A percentile compares a stretch with the other conserved stretches of the same genome.
Conservation (phyloP, 2,113 vertebrate species). For the Phainopepla nitens region DNA sequence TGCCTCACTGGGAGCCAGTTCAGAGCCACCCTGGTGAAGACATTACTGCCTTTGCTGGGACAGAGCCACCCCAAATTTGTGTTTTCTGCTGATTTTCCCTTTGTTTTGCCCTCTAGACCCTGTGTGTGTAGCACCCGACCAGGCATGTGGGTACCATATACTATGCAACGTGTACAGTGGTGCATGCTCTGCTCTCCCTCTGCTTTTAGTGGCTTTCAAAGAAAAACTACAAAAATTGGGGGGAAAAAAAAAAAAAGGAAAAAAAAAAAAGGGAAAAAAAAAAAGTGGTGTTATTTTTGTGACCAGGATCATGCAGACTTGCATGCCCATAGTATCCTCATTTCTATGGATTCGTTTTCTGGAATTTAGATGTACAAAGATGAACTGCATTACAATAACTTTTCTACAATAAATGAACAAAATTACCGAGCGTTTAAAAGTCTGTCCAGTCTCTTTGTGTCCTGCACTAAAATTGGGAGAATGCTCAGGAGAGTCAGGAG, state of each 20-base stretch:
- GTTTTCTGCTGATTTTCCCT: slow-evolving; percentile 64
- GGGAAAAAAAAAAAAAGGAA: neutral
- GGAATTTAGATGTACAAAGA: slow-evolving; percentile 82
- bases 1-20: neutral
- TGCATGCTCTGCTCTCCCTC: slow-evolving; percentile 86
- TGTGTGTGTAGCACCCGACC: slow-evolving; percentile 77
- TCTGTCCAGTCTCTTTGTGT: neutral
- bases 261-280: slow-evolving; percentile 32
- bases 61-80: neutral
- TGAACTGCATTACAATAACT: slow-evolving; percentile 76
- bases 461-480: neutral
- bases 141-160: slow-evolving; percentile 85
- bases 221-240: neutral
- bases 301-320: slow-evolving; percentile 75
- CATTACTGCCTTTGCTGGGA: slow-evolving; percentile 38
- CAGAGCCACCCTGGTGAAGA: neutral
- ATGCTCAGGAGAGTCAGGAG: neutral
- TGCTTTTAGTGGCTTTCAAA: slow-evolving; percentile 82
- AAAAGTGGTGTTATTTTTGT: slow-evolving; percentile 83
- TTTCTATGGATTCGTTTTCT: slow-evolving; percentile 83
- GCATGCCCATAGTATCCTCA: slow-evolving; percentile 81
- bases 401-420: slow-evolving; percentile 84
- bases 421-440: slow-evolving; percentile 21
- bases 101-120: slow-evolving; percentile 71
- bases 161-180: slow-evolving; percentile 90